A percentile compares a stretch with the other conserved stretches of the same genome.
phyloP scores from a whole-genome alignment of 2,888 invertebrate species.

The Epiblema foenella region DNA sequence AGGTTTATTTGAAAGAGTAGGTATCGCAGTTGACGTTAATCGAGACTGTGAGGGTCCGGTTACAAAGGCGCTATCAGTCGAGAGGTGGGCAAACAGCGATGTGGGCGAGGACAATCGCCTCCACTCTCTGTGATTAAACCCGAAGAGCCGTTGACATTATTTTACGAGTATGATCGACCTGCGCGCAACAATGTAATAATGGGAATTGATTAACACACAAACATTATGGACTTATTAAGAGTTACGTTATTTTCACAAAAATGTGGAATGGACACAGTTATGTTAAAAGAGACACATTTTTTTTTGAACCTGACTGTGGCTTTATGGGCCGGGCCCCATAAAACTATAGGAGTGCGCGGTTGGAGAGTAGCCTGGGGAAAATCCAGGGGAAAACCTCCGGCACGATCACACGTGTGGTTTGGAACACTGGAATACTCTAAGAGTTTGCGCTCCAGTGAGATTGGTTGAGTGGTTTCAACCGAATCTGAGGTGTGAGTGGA shows the following conservation, averaged over 20 bases:
- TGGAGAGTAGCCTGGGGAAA: no score
- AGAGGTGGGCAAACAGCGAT: conserved; percentile 77
- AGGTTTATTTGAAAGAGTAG: conserved; percentile 69
- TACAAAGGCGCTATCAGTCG: conserved; percentile 75
- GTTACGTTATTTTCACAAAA: conserved; percentile 6
- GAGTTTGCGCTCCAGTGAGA: no score
- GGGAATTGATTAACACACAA: conserved; percentile 36
- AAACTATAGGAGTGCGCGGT: no score
- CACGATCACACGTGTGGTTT: no score
- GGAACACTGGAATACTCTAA: no score
- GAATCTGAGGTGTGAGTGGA: no score
- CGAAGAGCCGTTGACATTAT: conserved; percentile 81
- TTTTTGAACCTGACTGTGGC: no score
- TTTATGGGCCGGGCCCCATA: no score
- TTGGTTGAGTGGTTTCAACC: no score
- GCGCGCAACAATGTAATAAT: conserved; percentile 56
- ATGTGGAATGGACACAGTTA: not conserved
- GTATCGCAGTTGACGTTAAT: conserved; percentile 68
- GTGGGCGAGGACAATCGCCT: conserved; percentile 76
- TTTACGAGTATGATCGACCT: conserved; percentile 68
- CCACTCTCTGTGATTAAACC: conserved; percentile 83
- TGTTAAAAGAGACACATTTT: no score
- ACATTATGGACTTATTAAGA: not conserved
- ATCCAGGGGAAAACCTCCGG: no score
- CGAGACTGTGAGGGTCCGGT: conserved; percentile 67